Conservation (phyloP, 2,797 vertebrate species). For the Cuculus canorus region DNA sequence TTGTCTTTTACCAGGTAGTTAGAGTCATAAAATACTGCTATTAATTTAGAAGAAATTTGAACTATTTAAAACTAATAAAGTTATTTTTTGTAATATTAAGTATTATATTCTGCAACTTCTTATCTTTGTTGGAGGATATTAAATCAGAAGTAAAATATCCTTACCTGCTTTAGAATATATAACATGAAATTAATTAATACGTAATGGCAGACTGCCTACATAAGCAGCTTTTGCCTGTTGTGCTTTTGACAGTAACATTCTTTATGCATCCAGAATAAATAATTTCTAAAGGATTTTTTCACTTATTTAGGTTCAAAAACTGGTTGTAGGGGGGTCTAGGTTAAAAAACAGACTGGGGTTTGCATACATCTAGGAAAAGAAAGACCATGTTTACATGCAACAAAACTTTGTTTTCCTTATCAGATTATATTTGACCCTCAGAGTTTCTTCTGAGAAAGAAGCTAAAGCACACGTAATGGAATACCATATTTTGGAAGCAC, state of each 20-base stretch:
- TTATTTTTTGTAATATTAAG: neutral
- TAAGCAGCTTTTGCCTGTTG: neutral
- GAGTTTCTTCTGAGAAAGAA: neutral
- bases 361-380: neutral
- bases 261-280: neutral
- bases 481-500: neutral
- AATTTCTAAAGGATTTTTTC: neutral
- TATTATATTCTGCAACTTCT: neutral
- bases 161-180: neutral
- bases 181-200: neutral
- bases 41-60: neutral
- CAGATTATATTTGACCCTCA: neutral
- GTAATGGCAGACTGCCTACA: neutral
- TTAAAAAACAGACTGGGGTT: neutral
- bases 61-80: neutral
- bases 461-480: neutral
- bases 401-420: neutral
- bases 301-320: neutral
- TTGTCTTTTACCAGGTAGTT: neutral
- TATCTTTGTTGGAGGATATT: constrained; percentile 10
- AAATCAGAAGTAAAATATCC: neutral
- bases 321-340: accelerated
- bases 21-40: neutral
- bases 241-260: neutral
- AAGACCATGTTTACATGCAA: neutral